Percentiles rank a stretch among this genome's conserved stretches.
Evolutionary conservation across 2,113 vertebrate species (phyloP).

Genomic region (Tenebrosternarchus preto): DNA sequence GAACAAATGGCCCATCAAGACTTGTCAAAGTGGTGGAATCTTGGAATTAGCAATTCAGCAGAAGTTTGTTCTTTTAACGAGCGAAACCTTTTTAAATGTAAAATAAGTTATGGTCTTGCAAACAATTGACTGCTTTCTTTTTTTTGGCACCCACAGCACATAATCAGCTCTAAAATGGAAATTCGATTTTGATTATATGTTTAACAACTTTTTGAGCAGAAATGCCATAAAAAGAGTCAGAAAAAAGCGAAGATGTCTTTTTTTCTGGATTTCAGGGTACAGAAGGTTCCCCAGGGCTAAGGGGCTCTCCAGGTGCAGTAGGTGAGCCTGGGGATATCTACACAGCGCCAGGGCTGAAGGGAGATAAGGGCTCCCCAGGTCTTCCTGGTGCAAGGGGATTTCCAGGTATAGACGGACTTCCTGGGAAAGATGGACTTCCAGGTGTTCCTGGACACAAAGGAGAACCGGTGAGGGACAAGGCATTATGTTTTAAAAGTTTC

Average conservation of each 20-base stretch:
- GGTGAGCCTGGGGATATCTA: constrained; percentile 90
- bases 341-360: constrained; percentile 82
- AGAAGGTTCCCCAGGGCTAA: constrained; percentile 79
- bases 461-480: constrained; percentile 77
- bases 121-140: too few species aligned
- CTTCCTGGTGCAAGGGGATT: constrained; percentile 76
- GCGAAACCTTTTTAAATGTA: too few species aligned
- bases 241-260: neutral
- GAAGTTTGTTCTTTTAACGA: too few species aligned
- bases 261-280: constrained; percentile 74
- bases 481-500: neutral
- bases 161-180: too few species aligned
- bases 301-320: constrained; percentile 83
- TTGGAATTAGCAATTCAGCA: too few species aligned
- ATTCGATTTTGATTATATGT: too few species aligned
- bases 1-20: too few species aligned
- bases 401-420: constrained; percentile 80
- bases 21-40: too few species aligned
- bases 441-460: constrained; percentile 87
- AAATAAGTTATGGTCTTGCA: too few species aligned
- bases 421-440: constrained; percentile 83
- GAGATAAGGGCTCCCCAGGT: constrained; percentile 86
- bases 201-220: too few species aligned
- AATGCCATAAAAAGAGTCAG: neutral
- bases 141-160: too few species aligned